Evolutionary conservation across 2,888 invertebrate species (phyloP).

Genomic region (Omphaloscelis lunosa): DNA sequence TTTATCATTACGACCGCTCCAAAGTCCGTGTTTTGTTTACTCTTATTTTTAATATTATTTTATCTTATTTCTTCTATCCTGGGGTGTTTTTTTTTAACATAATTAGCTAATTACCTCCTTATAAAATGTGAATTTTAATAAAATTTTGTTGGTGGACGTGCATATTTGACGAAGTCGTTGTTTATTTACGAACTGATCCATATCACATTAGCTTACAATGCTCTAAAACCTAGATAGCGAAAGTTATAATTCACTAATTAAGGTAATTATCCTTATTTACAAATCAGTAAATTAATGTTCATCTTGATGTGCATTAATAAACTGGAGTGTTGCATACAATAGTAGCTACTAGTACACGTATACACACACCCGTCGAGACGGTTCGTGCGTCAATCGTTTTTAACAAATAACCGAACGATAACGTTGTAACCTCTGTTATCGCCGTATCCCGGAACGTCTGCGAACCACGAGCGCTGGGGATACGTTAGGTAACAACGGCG

Average conservation of each 20-base stretch:
- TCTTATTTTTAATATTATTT: conserved; percentile 58
- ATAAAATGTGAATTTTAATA: conserved; percentile 21
- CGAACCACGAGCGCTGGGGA: conserved; percentile 79
- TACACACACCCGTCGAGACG: conserved; percentile 81
- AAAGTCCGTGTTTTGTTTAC: conserved; percentile 77
- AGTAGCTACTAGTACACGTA: conserved; percentile 64
- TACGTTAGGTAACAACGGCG: conserved; percentile 79
- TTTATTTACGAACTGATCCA: conserved; percentile 47
- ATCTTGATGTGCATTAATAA: conserved; percentile 38
- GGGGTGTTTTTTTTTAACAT: conserved; percentile 38
- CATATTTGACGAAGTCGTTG: conserved; percentile 22
- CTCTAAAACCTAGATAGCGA: conserved; percentile 3
- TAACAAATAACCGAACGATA: conserved; percentile 87
- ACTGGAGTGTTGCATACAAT: conserved; percentile 49
- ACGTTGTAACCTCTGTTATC: conserved; percentile 88
- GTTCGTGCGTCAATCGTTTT: conserved; percentile 89
- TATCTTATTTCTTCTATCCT: conserved; percentile 53
- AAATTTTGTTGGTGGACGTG: conserved; percentile 26
- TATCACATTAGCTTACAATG: background rate
- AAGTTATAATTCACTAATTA: conserved; percentile 23
- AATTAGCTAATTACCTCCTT: conserved; percentile 21
- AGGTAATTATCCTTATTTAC: conserved; percentile 50
- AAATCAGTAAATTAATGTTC: conserved; percentile 34
- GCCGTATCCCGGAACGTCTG: conserved; percentile 89
- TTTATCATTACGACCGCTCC: conserved; percentile 70